Evolutionary conservation across 2,888 invertebrate species (phyloP), one percentile per base, ranked within the genome.

Genomic region (Amblyteles armatorius): DNA sequence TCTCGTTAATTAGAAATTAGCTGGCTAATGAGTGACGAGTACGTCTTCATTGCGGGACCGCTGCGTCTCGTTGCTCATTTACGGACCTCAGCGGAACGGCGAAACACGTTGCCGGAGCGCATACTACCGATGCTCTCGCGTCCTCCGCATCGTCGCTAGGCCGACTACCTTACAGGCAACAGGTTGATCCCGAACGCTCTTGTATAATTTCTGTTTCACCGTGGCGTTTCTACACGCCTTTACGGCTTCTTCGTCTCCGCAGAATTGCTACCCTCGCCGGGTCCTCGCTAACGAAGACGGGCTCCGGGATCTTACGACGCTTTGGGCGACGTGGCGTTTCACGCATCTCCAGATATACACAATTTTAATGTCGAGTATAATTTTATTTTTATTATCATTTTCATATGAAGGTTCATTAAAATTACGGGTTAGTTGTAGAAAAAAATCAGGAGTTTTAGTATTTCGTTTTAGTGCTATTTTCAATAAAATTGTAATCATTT

Each of bases 1-100:
- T 74, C 77, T 69, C 80, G 81, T 83, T 85, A 73, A 85, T 78
- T 83, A 83, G 60, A 77, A 83, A 83, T 86, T 86, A 82, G 67
- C 78, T 65, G 71, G 68, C 78, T 82, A 84, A 84, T 79, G 86
- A 84, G 80, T 67, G 63, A 68, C 74, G 57, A 77, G 40, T 57
- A 79, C 78, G 68, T 81, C 83, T 82, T 82, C 82, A 82, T 84
- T 76, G 72, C 68, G 26, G 40, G 63, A 63, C 52, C 74, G 65
- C 52, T 76, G 52, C 50, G 26, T 29, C 50, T 65, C 48, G 65
- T 76, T 76, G 65, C 33, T 76, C 76, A 65, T 50, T 76, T 76
- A 11, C 11, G 33, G 65, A 36, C 13, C 55, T 55, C 57, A 60
- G 50, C n/a, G 33, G 16, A 65, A 57, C 11, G 11, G 29, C 26